Conservation (phyloP, 1,140 invertebrate species). For the Ganaspis sp. region DNA sequence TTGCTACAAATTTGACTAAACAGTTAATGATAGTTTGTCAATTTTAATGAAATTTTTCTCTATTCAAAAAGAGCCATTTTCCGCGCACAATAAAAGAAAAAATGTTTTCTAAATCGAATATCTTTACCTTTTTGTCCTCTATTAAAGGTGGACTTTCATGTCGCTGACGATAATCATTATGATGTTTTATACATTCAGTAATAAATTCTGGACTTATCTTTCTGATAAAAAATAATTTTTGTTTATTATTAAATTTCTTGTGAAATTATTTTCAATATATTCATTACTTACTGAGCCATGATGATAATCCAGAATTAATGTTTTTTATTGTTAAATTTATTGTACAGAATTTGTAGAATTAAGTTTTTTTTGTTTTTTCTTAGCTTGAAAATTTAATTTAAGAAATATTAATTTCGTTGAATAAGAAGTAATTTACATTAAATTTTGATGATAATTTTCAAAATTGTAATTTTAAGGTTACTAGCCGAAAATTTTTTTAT, state of each 20-base stretch:
- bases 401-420: not conserved
- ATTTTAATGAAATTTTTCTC: no score
- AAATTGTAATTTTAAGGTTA: not conserved
- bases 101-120: no score
- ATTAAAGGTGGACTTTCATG: constrained; percentile 80
- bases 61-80: no score
- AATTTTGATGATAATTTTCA: not conserved
- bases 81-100: no score
- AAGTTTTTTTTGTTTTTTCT: not conserved
- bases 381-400: no score
- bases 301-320: no score
- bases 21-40: no score
- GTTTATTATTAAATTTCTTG: not conserved
- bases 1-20: no score
- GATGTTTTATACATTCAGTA: constrained; percentile 78
- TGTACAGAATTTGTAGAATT: not conserved
- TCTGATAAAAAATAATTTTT: constrained; percentile 30
- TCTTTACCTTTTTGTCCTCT: constrained; percentile 79
- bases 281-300: constrained; percentile 42
- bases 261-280: not conserved
- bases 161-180: constrained; percentile 80
- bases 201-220: constrained; percentile 63
- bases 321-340: not conserved
- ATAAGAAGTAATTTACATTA: not conserved
- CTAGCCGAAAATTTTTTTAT: not conserved